These are phyloP conservation scores for Tenthredo notha DNA, from an alignment of 2,888 invertebrate genomes.

Conservation along the genomic window DNA sequence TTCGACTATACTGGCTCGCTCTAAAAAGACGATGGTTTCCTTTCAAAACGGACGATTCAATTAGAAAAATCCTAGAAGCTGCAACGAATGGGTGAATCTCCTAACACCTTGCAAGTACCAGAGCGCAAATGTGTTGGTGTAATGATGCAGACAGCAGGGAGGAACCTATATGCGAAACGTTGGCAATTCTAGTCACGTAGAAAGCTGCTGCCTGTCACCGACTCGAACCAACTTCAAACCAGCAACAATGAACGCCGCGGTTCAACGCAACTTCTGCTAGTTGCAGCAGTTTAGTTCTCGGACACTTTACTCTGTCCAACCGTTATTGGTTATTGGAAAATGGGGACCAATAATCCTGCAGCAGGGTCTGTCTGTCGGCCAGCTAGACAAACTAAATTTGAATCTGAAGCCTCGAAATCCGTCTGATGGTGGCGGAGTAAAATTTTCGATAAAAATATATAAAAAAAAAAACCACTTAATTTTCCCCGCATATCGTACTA, in stretches of 20 bases:
- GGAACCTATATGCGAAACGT: constrained; percentile 56
- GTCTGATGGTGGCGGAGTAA: background rate
- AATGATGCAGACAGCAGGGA: constrained; percentile 29
- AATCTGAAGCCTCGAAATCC: background rate
- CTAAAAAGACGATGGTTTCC: constrained; percentile 34
- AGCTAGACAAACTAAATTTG: constrained; percentile 34
- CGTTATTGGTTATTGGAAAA: constrained; percentile 56
- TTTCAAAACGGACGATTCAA: constrained; percentile 45
- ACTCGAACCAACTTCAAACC: constrained; percentile 52
- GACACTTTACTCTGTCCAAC: constrained; percentile 41
- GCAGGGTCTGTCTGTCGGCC: background rate
- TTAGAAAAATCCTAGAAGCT: constrained; percentile 43
- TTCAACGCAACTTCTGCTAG: constrained; percentile 47
- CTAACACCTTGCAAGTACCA: background rate
- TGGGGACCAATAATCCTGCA: constrained; percentile 39
- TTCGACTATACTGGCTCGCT: background rate
- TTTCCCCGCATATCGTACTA: background rate
- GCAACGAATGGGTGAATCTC: constrained; percentile 28
- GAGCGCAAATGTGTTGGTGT: constrained; percentile 28
- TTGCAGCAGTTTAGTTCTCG: constrained; percentile 48
- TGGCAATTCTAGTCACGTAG: constrained; percentile 66
- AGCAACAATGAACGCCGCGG: constrained; percentile 49
- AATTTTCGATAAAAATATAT: background rate
- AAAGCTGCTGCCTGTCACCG: constrained; percentile 53
- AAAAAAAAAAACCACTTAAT: background rate